Percentiles rank a stretch among this genome's conserved stretches.
Conservation (phyloP, 2,888 invertebrate species). For the Selenia dentaria region DNA sequence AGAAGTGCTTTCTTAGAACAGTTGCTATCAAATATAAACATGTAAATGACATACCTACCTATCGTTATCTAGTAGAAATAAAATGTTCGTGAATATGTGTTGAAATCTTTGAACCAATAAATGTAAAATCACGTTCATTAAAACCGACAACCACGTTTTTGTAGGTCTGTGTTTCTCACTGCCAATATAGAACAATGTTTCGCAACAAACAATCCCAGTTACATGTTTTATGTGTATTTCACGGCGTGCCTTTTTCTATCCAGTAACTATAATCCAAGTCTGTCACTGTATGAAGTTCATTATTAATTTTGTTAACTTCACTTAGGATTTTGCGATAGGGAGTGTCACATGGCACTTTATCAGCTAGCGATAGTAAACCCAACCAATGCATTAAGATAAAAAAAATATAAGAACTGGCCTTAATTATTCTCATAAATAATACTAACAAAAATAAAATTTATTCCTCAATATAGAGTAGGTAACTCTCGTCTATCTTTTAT, state of each 20-base stretch:
- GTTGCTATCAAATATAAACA: too few relatives aligned
- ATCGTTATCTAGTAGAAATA: too few relatives aligned
- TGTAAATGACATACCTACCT: too few relatives aligned
- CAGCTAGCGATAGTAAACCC: slow-evolving; percentile 71
- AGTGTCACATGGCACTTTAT: slow-evolving; percentile 81
- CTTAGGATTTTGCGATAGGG: slow-evolving; percentile 70
- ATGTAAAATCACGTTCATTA: background rate
- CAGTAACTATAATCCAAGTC: slow-evolving; percentile 8
- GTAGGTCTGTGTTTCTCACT: background rate
- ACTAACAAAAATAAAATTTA: slow-evolving; percentile 37
- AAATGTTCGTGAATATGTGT: too few relatives aligned
- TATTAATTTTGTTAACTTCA: slow-evolving; percentile 36
- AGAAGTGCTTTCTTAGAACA: too few relatives aligned
- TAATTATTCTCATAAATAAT: slow-evolving; percentile 64
- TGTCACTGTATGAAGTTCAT: slow-evolving; percentile 12
- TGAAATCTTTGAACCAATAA: background rate
- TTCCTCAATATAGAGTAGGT: slow-evolving; percentile 35
- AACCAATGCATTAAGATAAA: slow-evolving; percentile 77
- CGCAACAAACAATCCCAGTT: slow-evolving; percentile 1
- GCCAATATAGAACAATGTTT: slow-evolving; percentile 1
- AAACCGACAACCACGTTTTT: background rate
- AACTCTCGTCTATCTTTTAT: slow-evolving; percentile 47
- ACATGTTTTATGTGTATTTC: slow-evolving; percentile 1
- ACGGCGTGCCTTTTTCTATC: slow-evolving; percentile 11
- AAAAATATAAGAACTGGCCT: slow-evolving; percentile 66